phyloP scores from a whole-genome alignment of 2,888 invertebrate species.

The Gasteruption jaculator region DNA sequence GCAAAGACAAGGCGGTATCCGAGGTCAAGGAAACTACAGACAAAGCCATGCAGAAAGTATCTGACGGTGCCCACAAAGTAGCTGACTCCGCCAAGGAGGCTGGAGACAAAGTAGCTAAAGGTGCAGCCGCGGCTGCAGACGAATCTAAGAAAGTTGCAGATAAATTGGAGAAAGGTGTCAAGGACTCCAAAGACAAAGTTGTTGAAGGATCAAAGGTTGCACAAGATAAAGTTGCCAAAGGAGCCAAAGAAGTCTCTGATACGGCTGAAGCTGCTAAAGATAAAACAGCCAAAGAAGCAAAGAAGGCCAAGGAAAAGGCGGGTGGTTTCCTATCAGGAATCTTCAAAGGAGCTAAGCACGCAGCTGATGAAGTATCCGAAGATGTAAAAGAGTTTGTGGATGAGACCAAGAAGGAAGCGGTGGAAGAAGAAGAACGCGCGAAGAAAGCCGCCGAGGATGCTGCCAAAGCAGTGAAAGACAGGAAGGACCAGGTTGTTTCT shows the following conservation, averaged over 20 bases:
- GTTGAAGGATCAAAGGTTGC: constrained; percentile 18
- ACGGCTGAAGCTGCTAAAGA: constrained; percentile 17
- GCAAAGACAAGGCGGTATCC: constrained; percentile 8
- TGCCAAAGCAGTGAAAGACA: constrained; percentile 12
- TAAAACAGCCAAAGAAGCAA: constrained; percentile 22
- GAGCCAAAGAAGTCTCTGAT: constrained; percentile 19
- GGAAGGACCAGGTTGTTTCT: no score
- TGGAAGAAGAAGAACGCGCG: constrained; percentile 32
- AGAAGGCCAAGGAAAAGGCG: constrained; percentile 29
- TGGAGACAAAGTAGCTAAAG: constrained; percentile 4
- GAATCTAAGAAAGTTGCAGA: constrained; percentile 51
- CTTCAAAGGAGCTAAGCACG: constrained; percentile 29
- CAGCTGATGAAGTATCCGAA: constrained; percentile 27
- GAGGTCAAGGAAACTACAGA: constrained; percentile 6
- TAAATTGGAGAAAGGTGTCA: constrained; percentile 49
- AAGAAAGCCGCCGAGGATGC: constrained; percentile 29
- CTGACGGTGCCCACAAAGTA: constrained; percentile 14
- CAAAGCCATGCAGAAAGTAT: constrained; percentile 19
- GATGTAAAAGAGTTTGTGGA: constrained; percentile 43
- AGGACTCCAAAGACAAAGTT: constrained; percentile 21
- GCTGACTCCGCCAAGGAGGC: constrained; percentile 26
- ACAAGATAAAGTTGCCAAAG: constrained; percentile 23
- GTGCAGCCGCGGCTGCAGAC: constrained; percentile 26
- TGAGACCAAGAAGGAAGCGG: constrained; percentile 25
- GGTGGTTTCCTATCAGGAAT: constrained; percentile 30